Evolutionary conservation across 2,888 invertebrate species (phyloP).

Genomic region (Euproctis similis): DNA sequence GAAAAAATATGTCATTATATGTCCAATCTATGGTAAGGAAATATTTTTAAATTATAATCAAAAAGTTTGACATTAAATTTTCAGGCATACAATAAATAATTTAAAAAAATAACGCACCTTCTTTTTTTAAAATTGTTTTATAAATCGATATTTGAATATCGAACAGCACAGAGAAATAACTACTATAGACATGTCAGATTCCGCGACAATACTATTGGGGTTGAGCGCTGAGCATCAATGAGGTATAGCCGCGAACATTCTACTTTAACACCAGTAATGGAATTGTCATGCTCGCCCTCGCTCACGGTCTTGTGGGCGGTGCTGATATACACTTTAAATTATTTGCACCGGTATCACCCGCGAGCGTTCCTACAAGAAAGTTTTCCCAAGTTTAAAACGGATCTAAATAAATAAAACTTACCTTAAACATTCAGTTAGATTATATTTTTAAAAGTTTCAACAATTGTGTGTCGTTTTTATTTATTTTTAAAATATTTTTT

Average conservation of each 20-base stretch:
- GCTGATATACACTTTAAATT: conserved; percentile 65
- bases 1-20: too few species aligned
- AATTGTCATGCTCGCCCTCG: conserved; percentile 67
- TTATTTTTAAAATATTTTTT: too few species aligned
- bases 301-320: conserved; percentile 59
- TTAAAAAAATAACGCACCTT: too few species aligned
- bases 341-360: conserved; percentile 67
- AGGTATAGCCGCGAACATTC: conserved; percentile 42
- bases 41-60: too few species aligned
- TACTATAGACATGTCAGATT: conserved; percentile 12
- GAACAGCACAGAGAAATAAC: too few species aligned
- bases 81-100: too few species aligned
- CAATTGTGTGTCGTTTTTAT: too few species aligned
- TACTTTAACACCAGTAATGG: conserved; percentile 64
- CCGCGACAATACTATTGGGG: conserved; percentile 13
- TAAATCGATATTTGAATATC: too few species aligned
- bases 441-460: conserved; percentile 30
- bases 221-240: conserved; percentile 22
- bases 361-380: conserved; percentile 54
- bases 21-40: too few species aligned
- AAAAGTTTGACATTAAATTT: too few species aligned
- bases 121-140: too few species aligned
- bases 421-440: conserved; percentile 48
- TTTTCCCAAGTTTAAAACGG: conserved; percentile 54
- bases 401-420: conserved; percentile 60